Base-by-base conservation (phyloP, 2,797 vertebrate species). In the Parotocinclus haroldoi region DNA sequence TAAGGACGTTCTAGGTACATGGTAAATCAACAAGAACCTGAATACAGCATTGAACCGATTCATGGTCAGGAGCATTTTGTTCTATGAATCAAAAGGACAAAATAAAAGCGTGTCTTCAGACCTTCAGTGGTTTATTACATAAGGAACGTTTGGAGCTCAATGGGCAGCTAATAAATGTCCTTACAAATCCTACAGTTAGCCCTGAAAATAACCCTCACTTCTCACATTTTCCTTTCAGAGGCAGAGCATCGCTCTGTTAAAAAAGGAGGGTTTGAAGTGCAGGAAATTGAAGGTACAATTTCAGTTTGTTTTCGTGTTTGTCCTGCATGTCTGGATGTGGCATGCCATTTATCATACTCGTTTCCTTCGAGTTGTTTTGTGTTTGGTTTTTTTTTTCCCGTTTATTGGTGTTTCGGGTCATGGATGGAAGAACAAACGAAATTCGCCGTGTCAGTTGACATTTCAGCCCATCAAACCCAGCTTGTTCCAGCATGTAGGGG, bases 201-300 rank as follows among this genome's bases (percentile, higher is more conserved):
- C 18, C 17, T 62, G 53, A 53, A 51, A 50, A 68, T 27, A 37
- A 61, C 3, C 45, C 18, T 36, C 38, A 45, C 9, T 4, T 18
- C 42, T n/a, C 14, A 13, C 49, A 37, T 44, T 17, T 16, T 48
- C 54, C 16, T 74, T 90, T 70, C 83, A 98, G 96, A 91, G 85
- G 86, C 91, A 76, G 92, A 91, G 9, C 96, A 98, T 88, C 94
- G 93, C 63, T 99, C 96, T 14, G 96, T 99, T 75, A 98, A 98
- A 88, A 99, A 98, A 80, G 95, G 91, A 76, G 96, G 95, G 76
- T 93, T 97, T 16, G 90, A 95, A 71, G 92, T 94, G 66, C 91
- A 95, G 66, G 92, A 96, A 81, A 86, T 92, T 66, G 93, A 94
- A 92, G 95, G 95, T 96, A 67, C 16, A 7, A 7, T 14, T 62